Evolutionary conservation across 2,797 vertebrate genomes (phyloP), one percentile per base, ranked within the genome.

Genomic region (Catharus ustulatus): DNA sequence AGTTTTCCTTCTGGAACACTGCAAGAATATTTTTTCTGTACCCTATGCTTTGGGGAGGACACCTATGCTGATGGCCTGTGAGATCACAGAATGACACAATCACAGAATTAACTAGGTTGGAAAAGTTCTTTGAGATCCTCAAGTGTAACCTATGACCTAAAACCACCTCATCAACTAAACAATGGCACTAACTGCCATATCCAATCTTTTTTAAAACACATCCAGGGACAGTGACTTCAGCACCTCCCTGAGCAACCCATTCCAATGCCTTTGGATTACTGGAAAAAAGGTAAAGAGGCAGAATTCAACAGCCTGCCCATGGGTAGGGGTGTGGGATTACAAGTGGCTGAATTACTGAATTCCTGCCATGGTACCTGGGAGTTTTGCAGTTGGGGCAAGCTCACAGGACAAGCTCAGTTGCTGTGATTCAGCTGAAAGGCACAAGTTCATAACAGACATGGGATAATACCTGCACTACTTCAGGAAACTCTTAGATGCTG

Each of bases 321-420:
- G n/a, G 34, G 6, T 22, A 54, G 7, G 8, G 19, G 5, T 62
- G 11, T 36, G 20, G 72, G 30, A 61, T 27, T 71, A 7, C 15
- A 88, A 64, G 16, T 9, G 26, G 13, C 19, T 46, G 32, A 79
- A 45, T 45, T 42, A 24, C 51, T 72, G 32, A 40, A 40, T 40
- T 40, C 40, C 40, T 40, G 11, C 9, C 17, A 4, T 13, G 52
- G 15, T 36, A 12, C 7, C 22, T 58, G 29, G 27, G 15, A 88
- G 30, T 18, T 88, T 18, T 1, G 3, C 10, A 34, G 43, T 0
- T 1, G 0, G 11, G 58, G 4, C 8, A 21, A 75, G 5, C 15
- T 74, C 26, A 27, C 24, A 46, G 51, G n/a, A 20, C 30, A 58
- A 75, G 6, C 42, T 29, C 45, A 45, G 0, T 46, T 82, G 27